Base-by-base conservation (phyloP, 2,797 vertebrate species). In the Ptychobarbus kaznakovi region DNA sequence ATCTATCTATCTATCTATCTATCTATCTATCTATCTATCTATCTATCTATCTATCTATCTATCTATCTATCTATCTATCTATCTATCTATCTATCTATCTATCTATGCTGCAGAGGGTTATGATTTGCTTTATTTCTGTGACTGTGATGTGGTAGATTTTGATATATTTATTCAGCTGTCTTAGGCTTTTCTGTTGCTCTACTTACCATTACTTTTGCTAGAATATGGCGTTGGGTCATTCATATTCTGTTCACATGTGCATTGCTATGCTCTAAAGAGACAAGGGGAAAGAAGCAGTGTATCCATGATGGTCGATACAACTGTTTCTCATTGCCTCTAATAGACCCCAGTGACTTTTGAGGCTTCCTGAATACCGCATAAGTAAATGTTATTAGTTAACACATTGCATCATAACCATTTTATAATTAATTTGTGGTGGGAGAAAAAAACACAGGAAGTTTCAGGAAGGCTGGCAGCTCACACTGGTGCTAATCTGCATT, bases 201-300 rank as follows among this genome's bases (percentile, higher is more conserved):
- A 94, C 91, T 93, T 93, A 92, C 93, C 93, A 92, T 92, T 92
- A 93, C 91, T 93, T 92, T 90, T 89, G 93, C 91, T 91, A 40
- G 93, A 92, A 92, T 93, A 96, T 94, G 95, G 95, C 94, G 95
- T 95, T 93, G 93, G 94, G 92, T 96, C 91, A 95, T 96, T 96
- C 94, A 95, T 93, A 96, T 96, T 96, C 95, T 92, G 93, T 93
- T 95, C 95, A 96, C 94, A 94, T 95, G 93, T 93, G 91, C 92
- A 92, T 92, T 90, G 92, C 92, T 92, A 88, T 83, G 87, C 87
- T 80, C 83, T 85, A 86, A 87, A 89, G 86, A 90, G 87, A 86
- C 86, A 85, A 86, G 84, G 80, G 87, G 86, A 88, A 85, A 89
- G 86, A 86, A 80, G 77, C 56, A 82, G 79, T 69, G 74, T 81